Conservation (phyloP, 1,140 invertebrate genomes). For the Drosophila arizonae region DNA sequence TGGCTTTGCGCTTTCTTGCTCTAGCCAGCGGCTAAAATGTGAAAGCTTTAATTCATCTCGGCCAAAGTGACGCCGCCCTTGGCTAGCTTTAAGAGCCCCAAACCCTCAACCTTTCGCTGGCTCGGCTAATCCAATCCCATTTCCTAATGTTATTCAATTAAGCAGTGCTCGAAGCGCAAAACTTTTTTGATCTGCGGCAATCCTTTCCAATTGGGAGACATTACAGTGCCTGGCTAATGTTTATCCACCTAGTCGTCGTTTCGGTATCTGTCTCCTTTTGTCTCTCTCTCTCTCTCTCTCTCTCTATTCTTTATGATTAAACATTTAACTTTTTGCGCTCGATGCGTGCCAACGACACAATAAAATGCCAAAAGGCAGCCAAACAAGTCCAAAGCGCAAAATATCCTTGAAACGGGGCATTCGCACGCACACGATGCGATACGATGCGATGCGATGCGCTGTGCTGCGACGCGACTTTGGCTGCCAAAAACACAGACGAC, state of each 20-base stretch:
- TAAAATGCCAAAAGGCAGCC: slow-evolving; percentile 59
- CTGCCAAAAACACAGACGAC: slow-evolving; percentile 52
- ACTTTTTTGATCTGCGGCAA: background rate
- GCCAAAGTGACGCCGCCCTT: background rate
- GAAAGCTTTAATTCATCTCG: background rate
- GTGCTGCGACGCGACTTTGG: background rate
- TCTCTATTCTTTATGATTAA: slow-evolving; percentile 60
- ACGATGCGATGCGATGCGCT: background rate
- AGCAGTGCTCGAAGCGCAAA: slow-evolving; percentile 5
- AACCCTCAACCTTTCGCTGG: too few species aligned
- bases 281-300: too few species aligned
- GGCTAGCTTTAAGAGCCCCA: background rate
- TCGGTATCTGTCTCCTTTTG: background rate
- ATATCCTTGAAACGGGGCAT: slow-evolving; percentile 65
- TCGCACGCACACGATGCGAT: slow-evolving; percentile 45
- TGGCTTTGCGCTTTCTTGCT: too few species aligned
- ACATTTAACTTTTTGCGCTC: slow-evolving; percentile 65
- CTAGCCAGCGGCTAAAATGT: background rate
- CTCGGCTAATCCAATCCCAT: too few species aligned
- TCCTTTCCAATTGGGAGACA: slow-evolving; percentile 21
- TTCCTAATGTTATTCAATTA: slow-evolving; percentile 20
- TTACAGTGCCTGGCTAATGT: slow-evolving; percentile 7
- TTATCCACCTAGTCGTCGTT: slow-evolving; percentile 13
- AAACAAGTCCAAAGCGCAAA: slow-evolving; percentile 28
- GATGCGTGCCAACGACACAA: slow-evolving; percentile 72